Evolutionary conservation across 2,888 invertebrate species (phyloP), one percentile per base, ranked within the genome.

Genomic region (Cheilosia scutellata): DNA sequence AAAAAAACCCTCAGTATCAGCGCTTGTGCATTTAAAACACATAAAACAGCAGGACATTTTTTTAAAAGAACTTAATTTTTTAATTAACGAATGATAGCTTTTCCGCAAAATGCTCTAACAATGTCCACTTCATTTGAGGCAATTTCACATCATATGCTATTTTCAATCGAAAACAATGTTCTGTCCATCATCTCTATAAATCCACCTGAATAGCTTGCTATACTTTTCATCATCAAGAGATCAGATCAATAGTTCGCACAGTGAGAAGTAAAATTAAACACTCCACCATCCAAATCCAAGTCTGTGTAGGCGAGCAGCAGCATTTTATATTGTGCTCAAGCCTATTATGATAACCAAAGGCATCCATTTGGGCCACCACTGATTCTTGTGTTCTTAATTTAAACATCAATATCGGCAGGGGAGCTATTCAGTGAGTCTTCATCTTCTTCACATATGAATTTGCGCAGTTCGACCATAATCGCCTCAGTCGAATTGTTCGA

Each of bases 401-500:
- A 76, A 72, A 66, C 57, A 77, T 71, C 58, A 65, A 55, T 27
- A 70, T 5, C 65, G 40, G 57, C 58, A 47, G 65, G 51, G 58
- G 66, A 53, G 72, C 72, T 60, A 51, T 25, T 25, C 11, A 49
- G 27, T 25, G 20, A 25, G 33, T 60, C 49, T 60, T n/a, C 13
- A 16, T 57, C 16, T 29, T 53, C 68, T 29, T 53, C 68, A 60
- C 40, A 68, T 58, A 62, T 58, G 60, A 55, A 83, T 68, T 76
- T 83, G 83, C 83, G 83, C 78, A 83, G 66, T 78, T 82, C 51
- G 44, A 16, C 55, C 4, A 31, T 62, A 77, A 71, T 76, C 82
- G 82, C 76, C 76, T 76, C 77, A 66, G 37, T 57, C 47, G 60
- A 74, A 74, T 25, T 62, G 27, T 53, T 53, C n/a, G n/a, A 70